Evolutionary conservation across 2,888 invertebrate species (phyloP), one percentile per base, ranked within the genome.

Genomic region (Ligdia adustata): DNA sequence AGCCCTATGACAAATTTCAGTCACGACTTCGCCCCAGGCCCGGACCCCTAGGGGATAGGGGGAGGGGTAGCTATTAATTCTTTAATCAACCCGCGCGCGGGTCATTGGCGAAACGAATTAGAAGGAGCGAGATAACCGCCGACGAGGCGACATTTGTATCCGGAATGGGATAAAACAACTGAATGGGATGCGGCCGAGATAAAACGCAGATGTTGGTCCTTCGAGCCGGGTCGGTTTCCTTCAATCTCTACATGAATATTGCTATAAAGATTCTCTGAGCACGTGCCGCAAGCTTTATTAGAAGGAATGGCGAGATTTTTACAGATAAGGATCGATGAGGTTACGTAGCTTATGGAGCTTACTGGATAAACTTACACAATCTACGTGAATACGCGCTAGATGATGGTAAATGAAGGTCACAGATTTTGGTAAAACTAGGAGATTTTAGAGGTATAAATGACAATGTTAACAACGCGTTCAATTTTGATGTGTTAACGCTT

Each of bases 71-170:
- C 77, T 75, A 82, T 82, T 80, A 81, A 82, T 83, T 83, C 81
- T 82, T 80, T 83, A 86, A 87, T 87, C 85, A 87, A 82, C 82
- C 76, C 73, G 60, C 70, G 63, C 68, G 62, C 62, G 69, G 73
- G 69, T 66, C 73, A 72, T 69, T 69, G 71, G 71, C 69, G 69
- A 52, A 65, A 71, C 70, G 78, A 82, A 85, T 84, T 79, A 82
- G 77, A 79, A 79, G 80, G 75, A 79, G 72, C 72, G 72, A 79
- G 78, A 81, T 82, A 79, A 71, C 78, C 73, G 67, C 56, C 34
- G 53, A 65, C 66, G 65, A 60, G 64, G 58, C 57, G 62, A 69
- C 75, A 79, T 82, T 83, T 77, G 72, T 83, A 78, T 80, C 69
- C 72, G 77, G 77, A 81, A 75, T 69, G 66, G 64, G 63, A 63